These are phyloP conservation scores for Muschampia plurimacula DNA, from an alignment of 2,888 invertebrate species.

Conservation along the genomic window DNA sequence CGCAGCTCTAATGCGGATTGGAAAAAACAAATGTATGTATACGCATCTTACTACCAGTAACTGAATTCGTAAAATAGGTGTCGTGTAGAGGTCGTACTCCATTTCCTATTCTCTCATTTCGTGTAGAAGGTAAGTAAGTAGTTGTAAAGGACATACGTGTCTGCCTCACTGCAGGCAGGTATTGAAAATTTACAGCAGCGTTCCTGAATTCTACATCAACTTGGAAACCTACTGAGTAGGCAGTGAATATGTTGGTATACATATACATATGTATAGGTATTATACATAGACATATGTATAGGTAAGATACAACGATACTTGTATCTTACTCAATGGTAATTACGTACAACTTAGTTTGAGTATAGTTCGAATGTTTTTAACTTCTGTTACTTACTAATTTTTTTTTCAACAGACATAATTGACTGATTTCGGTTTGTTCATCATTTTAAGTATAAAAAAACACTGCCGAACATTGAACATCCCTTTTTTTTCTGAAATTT, in stretches of 20 bases:
- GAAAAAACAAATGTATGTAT: background rate
- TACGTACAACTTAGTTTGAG: no score
- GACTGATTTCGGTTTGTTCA: no score
- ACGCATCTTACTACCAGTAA: background rate
- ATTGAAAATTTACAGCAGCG: constrained; percentile 12
- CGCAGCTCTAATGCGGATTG: no score
- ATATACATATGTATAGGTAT: background rate
- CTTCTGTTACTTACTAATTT: no score
- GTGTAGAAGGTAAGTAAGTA: constrained; percentile 12
- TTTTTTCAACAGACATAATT: no score
- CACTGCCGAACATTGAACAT: no score
- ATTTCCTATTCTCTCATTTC: constrained; percentile 4
- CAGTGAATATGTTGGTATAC: background rate
- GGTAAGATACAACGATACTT: background rate
- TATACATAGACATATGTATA: no score
- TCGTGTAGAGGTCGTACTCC: constrained; percentile 10
- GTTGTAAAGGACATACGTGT: constrained; percentile 20
- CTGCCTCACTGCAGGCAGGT: background rate
- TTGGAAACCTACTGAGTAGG: background rate
- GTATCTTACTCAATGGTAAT: background rate
- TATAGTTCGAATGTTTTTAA: no score
- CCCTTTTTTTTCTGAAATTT: no score
- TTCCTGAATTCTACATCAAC: constrained; percentile 15
- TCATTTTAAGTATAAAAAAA: no score
- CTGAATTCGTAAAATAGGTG: background rate